phyloP scores from a whole-genome alignment of 2,888 invertebrate genomes.

The Trimorus sp. region DNA sequence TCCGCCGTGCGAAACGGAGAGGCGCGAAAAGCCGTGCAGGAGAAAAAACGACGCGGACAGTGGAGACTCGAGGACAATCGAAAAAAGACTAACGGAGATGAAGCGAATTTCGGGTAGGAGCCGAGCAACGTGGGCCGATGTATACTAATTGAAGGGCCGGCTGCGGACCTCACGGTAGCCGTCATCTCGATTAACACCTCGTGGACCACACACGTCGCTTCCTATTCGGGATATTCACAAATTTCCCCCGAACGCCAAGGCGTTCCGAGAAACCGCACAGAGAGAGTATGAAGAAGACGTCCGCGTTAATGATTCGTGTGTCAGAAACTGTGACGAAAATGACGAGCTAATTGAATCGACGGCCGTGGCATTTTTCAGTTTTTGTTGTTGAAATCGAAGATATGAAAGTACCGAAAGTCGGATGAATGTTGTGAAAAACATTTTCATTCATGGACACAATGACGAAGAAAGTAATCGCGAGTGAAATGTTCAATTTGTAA shows the following conservation, averaged over 20 bases:
- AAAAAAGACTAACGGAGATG: constrained; percentile 38
- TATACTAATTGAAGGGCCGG: constrained; percentile 81
- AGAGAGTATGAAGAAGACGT: constrained; percentile 26
- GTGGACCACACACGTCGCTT: constrained; percentile 75
- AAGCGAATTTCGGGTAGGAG: constrained; percentile 46
- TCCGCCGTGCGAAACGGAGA: constrained; percentile 24
- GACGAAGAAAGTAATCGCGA: too few species aligned
- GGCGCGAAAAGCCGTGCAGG: background rate
- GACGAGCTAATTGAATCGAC: constrained; percentile 58
- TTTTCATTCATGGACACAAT: too few species aligned
- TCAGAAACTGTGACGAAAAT: constrained; percentile 59
- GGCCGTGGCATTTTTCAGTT: background rate
- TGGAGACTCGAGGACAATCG: constrained; percentile 20
- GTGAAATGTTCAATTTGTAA: too few species aligned
- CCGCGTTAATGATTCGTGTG: constrained; percentile 43
- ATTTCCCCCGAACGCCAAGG: constrained; percentile 56
- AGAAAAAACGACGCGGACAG: constrained; percentile 20
- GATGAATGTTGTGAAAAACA: too few species aligned
- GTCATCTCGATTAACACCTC: constrained; percentile 77
- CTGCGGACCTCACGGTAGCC: constrained; percentile 77
- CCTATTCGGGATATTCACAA: constrained; percentile 63
- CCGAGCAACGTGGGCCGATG: constrained; percentile 68
- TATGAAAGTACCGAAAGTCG: too few species aligned
- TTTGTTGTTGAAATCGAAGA: too few species aligned
- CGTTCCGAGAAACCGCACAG: constrained; percentile 59